Evolutionary conservation across 1,140 invertebrate genomes (phyloP).

Genomic region (Bombus haemorrhoidalis): DNA sequence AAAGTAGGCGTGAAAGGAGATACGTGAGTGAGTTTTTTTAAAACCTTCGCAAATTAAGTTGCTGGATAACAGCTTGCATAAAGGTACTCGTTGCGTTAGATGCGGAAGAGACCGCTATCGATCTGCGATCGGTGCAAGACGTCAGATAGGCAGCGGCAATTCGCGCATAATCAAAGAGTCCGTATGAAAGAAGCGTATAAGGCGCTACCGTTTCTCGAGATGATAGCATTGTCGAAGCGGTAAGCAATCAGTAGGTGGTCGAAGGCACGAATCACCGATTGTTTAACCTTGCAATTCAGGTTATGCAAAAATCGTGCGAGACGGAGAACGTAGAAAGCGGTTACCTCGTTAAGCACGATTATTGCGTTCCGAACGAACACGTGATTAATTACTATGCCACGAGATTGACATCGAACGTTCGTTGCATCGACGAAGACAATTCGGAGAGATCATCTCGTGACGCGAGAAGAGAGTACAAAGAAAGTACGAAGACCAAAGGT

Average conservation of each 20-base stretch:
- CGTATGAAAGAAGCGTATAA: not conserved
- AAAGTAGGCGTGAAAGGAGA: too few species aligned
- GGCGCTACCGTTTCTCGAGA: not conserved
- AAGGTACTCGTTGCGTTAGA: not conserved
- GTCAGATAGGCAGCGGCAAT: not conserved
- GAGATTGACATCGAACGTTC: constrained; percentile 31
- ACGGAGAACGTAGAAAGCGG: constrained; percentile 24
- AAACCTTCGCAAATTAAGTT: not conserved
- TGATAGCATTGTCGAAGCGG: not conserved
- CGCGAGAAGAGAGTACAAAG: not conserved
- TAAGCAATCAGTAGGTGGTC: not conserved
- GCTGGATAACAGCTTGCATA: not conserved
- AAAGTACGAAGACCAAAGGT: constrained; percentile 13
- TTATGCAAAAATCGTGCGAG: constrained; percentile 26
- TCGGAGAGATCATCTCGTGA: not conserved
- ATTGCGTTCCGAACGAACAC: constrained; percentile 25
- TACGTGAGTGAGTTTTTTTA: too few species aligned
- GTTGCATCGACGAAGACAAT: constrained; percentile 31
- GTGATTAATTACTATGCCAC: constrained; percentile 43
- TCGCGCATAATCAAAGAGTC: constrained; percentile 15
- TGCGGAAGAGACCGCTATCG: constrained; percentile 4
- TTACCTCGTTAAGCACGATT: constrained; percentile 52
- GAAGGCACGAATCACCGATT: not conserved
- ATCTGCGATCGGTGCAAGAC: not conserved
- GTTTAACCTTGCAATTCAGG: constrained; percentile 25